These are phyloP conservation scores for Andrena minutula DNA, from an alignment of 2,888 invertebrate genomes.

Conservation along the genomic window DNA sequence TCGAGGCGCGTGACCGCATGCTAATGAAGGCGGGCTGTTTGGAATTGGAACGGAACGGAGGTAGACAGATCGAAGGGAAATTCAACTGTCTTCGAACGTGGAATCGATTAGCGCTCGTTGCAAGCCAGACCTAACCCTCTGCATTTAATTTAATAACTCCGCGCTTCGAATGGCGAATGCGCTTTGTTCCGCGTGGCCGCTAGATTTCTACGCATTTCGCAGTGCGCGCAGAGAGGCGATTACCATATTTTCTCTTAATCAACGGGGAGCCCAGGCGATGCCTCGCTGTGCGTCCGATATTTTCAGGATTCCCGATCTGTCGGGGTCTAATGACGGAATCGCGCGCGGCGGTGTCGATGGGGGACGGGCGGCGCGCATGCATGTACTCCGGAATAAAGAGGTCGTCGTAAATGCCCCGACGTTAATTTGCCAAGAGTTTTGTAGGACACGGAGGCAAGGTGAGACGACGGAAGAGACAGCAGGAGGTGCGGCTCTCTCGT, in stretches of 20 bases:
- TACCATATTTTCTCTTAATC: slow-evolving; percentile 53
- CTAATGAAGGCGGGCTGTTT: slow-evolving; percentile 12
- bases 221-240: slow-evolving; percentile 5
- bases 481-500: slow-evolving; percentile 42
- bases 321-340: slow-evolving; percentile 1
- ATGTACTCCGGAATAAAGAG: slow-evolving; percentile 65
- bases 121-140: background rate
- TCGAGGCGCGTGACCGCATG: slow-evolving; percentile 19
- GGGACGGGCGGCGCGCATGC: slow-evolving; percentile 19
- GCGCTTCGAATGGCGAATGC: background rate
- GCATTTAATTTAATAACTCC: slow-evolving; percentile 32
- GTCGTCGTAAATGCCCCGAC: slow-evolving; percentile 68
- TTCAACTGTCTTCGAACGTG: background rate
- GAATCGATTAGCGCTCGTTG: background rate
- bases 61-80: background rate
- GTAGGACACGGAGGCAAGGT: slow-evolving; percentile 71
- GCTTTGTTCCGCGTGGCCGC: background rate
- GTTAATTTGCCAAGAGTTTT: slow-evolving; percentile 76
- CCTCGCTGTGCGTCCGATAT: too few species aligned
- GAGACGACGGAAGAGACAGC: slow-evolving; percentile 51
- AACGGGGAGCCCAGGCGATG: background rate
- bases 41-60: slow-evolving; percentile 19
- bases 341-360: background rate
- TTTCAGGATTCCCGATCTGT: background rate
- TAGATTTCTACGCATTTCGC: slow-evolving; percentile 35